Evolutionary conservation across 2,888 invertebrate species (phyloP).

Genomic region (Teleogryllus oceanicus): DNA sequence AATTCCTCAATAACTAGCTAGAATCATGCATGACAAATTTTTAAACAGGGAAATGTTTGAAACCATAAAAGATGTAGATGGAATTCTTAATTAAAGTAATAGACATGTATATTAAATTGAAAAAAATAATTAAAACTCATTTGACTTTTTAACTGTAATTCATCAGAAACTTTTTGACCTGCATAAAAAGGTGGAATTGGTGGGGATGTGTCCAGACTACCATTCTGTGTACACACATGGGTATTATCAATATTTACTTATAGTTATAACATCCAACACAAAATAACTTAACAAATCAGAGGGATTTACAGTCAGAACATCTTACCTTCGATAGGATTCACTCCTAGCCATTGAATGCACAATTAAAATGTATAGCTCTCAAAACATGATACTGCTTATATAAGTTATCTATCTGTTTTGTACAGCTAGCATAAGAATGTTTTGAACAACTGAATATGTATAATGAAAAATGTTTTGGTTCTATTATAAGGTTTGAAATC

Average conservation of each 20-base stretch:
- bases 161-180: background rate
- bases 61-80: too few species aligned
- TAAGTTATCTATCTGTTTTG: background rate
- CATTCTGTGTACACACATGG: background rate
- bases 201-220: background rate
- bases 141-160: background rate
- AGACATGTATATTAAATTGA: background rate
- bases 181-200: background rate
- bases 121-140: background rate
- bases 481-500: too few species aligned
- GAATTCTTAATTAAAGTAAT: too few species aligned
- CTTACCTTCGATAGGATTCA: background rate
- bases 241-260: background rate
- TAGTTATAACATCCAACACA: background rate
- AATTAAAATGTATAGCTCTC: slow-evolving; percentile 9
- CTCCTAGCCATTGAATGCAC: slow-evolving; percentile 11
- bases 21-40: too few species aligned
- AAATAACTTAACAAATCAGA: background rate
- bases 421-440: too few species aligned
- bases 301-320: background rate
- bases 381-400: background rate
- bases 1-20: background rate
- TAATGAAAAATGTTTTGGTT: too few species aligned
- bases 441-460: too few species aligned
- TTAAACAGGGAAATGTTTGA: too few species aligned